Evolutionary conservation across 30 jellyfish, hydroid and myxozoan genomes (phyloP).

Genomic region (Clytia hemisphaerica): DNA sequence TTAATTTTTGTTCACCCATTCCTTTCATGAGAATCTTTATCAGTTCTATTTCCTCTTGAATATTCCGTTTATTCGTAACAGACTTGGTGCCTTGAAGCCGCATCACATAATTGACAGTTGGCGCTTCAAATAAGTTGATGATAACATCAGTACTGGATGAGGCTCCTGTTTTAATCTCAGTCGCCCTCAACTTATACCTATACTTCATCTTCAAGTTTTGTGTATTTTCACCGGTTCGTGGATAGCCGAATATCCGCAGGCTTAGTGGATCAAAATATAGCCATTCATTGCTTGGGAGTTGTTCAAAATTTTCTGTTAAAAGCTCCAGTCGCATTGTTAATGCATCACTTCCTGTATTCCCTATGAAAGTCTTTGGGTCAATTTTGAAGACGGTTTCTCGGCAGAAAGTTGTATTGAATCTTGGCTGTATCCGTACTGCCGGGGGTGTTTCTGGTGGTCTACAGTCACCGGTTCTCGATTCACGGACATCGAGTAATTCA

Average conservation of each 20-base stretch:
- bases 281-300: conserved; percentile 47
- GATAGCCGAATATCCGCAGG: conserved; percentile 61
- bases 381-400: conserved; percentile 40
- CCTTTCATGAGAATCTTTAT: conserved; percentile 23
- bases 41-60: conserved; percentile 50
- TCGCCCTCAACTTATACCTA: conserved; percentile 60
- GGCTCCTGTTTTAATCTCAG: conserved; percentile 53
- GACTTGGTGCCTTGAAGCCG: neutral
- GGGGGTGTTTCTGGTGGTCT: conserved; percentile 44
- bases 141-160: conserved; percentile 48
- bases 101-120: conserved; percentile 11
- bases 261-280: conserved; percentile 47
- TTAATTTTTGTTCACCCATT: conserved; percentile 37
- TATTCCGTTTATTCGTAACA: neutral
- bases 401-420: conserved; percentile 38
- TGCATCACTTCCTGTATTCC: conserved; percentile 61
- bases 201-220: conserved; percentile 11
- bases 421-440: conserved; percentile 26
- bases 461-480: conserved; percentile 25
- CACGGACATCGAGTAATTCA: conserved; percentile 18
- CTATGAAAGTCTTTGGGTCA: conserved; percentile 43
- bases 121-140: conserved; percentile 27
- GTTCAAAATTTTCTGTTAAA: conserved; percentile 33
- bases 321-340: conserved; percentile 38
- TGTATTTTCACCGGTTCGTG: conserved; percentile 32